Conservation (phyloP, 1,140 invertebrate species). For the Ostrea edulis region DNA sequence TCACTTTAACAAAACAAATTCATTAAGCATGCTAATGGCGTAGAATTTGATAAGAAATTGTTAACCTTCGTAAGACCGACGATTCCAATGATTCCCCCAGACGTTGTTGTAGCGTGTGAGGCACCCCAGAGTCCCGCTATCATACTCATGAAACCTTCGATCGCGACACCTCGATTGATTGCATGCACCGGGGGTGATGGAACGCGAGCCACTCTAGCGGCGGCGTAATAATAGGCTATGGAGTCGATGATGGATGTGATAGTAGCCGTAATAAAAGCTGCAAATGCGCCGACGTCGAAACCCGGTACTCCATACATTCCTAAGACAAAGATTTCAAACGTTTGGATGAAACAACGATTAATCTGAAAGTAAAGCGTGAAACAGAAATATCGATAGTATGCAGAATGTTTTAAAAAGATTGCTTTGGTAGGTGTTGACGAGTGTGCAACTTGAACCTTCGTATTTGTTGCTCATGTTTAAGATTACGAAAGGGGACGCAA, state of each 20-base stretch:
- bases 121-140: constrained; percentile 89
- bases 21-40: too few relatives aligned
- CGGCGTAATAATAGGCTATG: constrained; percentile 75
- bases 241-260: constrained; percentile 74
- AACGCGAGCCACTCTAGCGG: constrained; percentile 59
- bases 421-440: too few relatives aligned
- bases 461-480: too few relatives aligned
- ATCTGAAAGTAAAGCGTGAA: too few relatives aligned
- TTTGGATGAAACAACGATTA: too few relatives aligned
- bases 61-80: constrained; percentile 85
- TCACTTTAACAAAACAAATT: too few relatives aligned
- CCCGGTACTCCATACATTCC: constrained; percentile 69
- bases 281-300: constrained; percentile 64
- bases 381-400: too few relatives aligned
- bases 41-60: neutral
- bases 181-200: constrained; percentile 68
- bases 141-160: constrained; percentile 90
- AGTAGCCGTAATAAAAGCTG: constrained; percentile 68
- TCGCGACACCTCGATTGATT: constrained; percentile 82
- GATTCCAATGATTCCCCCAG: constrained; percentile 90
- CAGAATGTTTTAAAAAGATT: too few relatives aligned
- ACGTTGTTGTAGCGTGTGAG: constrained; percentile 91
- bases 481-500: too few relatives aligned
- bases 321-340: constrained; percentile 37
- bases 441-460: too few relatives aligned